Evolutionary conservation across 2,113 vertebrate genomes (phyloP).

Genomic region (Guaruba guarouba): DNA sequence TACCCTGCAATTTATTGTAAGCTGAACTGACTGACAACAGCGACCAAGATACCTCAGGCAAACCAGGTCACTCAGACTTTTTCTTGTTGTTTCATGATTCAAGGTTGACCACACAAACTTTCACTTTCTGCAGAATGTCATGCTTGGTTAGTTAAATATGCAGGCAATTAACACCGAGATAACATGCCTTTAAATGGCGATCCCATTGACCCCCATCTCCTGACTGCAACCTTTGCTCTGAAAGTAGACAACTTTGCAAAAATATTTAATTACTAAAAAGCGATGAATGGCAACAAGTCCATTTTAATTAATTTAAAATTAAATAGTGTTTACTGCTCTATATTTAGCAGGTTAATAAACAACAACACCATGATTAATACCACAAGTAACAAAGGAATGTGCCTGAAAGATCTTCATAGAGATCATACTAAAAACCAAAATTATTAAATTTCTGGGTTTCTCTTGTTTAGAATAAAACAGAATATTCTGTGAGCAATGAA

Average conservation of each 20-base stretch:
- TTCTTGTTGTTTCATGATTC: constrained; percentile 37
- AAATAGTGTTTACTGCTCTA: constrained; percentile 32
- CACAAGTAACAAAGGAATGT: not conserved
- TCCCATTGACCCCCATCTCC: constrained; percentile 15
- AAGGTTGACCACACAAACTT: constrained; percentile 35
- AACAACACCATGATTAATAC: not conserved
- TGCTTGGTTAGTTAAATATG: constrained; percentile 29
- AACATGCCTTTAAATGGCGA: constrained; percentile 36
- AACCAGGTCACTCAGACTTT: not conserved
- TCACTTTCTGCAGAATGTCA: constrained; percentile 5
- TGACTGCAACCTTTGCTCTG: not conserved
- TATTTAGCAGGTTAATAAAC: constrained; percentile 46
- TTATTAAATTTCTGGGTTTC: not conserved
- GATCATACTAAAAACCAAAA: not conserved
- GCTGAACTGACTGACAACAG: constrained; percentile 31
- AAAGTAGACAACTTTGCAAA: constrained; percentile 22
- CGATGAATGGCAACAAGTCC: constrained; percentile 21
- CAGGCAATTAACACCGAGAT: constrained; percentile 51
- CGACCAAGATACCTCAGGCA: constrained; percentile 11
- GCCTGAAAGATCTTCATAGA: not conserved
- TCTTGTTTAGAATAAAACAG: not conserved
- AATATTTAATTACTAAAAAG: constrained; percentile 51
- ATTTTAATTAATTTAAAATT: constrained; percentile 46
- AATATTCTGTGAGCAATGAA: not conserved
- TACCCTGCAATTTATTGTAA: constrained; percentile 36